phyloP scores from a whole-genome alignment of 2,797 vertebrate genomes.

The Danio kyathit region DNA sequence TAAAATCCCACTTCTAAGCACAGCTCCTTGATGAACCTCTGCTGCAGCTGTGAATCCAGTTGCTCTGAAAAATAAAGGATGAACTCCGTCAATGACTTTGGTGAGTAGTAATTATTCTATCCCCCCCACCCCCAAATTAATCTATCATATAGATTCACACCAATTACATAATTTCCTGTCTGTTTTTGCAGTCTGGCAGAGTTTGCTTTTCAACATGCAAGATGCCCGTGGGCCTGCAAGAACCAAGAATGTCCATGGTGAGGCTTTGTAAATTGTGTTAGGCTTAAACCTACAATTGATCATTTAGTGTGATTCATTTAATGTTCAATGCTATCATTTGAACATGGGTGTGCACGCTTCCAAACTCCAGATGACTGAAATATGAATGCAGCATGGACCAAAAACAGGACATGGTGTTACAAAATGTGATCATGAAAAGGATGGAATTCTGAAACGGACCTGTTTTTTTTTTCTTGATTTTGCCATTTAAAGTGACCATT shows the following conservation, averaged over 20 bases:
- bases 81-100: background rate
- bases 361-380: too few relatives aligned
- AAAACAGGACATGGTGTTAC: too few relatives aligned
- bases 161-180: background rate
- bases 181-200: slow-evolving; percentile 6
- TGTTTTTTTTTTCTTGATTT: too few relatives aligned
- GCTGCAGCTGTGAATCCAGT: slow-evolving; percentile 19
- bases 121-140: too few relatives aligned
- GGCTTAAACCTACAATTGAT: too few relatives aligned
- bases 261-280: background rate
- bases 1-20: slow-evolving; percentile 62
- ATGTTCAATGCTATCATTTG: too few relatives aligned
- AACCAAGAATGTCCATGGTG: slow-evolving; percentile 5
- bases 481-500: too few relatives aligned
- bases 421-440: too few relatives aligned
- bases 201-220: slow-evolving; percentile 3
- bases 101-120: slow-evolving; percentile 5
- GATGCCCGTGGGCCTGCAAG: background rate
- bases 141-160: background rate
- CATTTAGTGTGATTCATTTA: too few relatives aligned
- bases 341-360: too few relatives aligned
- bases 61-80: slow-evolving; percentile 15
- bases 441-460: too few relatives aligned
- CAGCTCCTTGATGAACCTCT: slow-evolving; percentile 54
- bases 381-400: too few relatives aligned